Percentiles rank a stretch among this genome's conserved stretches.
Evolutionary conservation across 2,888 invertebrate species (phyloP).

Genomic region (Carcina quercana): DNA sequence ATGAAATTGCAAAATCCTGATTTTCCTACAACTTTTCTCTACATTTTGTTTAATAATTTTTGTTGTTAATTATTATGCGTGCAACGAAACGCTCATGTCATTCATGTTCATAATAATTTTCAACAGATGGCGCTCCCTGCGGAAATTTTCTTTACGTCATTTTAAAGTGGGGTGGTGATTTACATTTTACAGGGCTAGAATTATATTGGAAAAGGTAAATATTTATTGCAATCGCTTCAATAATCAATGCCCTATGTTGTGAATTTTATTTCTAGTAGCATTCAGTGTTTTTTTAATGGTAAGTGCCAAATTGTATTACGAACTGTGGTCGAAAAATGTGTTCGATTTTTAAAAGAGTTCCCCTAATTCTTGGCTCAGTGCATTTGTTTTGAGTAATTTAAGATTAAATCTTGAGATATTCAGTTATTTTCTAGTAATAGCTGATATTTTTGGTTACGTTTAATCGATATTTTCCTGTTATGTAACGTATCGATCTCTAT

Average conservation of each 20-base stretch:
- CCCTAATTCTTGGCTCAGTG: background rate
- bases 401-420: background rate
- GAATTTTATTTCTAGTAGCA: slow-evolving; percentile 8
- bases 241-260: slow-evolving; percentile 8
- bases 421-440: background rate
- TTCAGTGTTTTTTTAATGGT: slow-evolving; percentile 2
- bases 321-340: slow-evolving; percentile 13
- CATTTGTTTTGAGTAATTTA: slow-evolving; percentile 6
- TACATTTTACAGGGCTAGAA: slow-evolving; percentile 23
- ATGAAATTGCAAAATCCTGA: too few species aligned
- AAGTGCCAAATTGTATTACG: slow-evolving; percentile 9
- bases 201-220: slow-evolving; percentile 29
- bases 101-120: slow-evolving; percentile 6
- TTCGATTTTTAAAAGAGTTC: slow-evolving; percentile 9
- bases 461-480: slow-evolving; percentile 5
- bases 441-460: background rate
- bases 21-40: too few species aligned
- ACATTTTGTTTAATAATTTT: too few species aligned
- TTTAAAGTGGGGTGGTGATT: slow-evolving; percentile 25
- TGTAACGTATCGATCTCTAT: slow-evolving; percentile 13
- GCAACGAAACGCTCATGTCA: slow-evolving; percentile 20
- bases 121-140: slow-evolving; percentile 24
- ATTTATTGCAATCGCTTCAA: background rate
- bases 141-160: slow-evolving; percentile 19
- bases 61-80: too few species aligned